phyloP scores from a whole-genome alignment of 2,113 vertebrate genomes.

The Platanista minor region DNA sequence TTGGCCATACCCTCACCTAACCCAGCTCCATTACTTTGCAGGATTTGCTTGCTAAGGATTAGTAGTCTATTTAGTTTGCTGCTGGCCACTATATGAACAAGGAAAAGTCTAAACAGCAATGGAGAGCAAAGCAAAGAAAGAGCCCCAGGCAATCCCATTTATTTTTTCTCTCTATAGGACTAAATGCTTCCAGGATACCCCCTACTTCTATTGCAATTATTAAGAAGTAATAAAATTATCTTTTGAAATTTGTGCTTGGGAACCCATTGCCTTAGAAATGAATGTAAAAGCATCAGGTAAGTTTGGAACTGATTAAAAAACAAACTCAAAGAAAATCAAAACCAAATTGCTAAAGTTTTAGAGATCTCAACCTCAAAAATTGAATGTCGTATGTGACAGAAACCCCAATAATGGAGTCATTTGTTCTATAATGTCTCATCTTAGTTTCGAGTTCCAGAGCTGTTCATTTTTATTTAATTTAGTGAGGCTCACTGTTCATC shows the following conservation, averaged over 20 bases:
- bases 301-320: background rate
- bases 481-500: background rate
- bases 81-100: background rate
- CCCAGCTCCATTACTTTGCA: background rate
- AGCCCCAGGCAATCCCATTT: background rate
- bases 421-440: background rate
- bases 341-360: background rate
- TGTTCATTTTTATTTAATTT: background rate
- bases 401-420: background rate
- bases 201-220: background rate
- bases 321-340: slow-evolving; percentile 28
- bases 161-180: background rate
- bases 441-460: background rate
- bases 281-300: background rate
- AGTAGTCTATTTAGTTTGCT: background rate
- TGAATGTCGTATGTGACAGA: background rate
- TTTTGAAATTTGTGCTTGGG: background rate
- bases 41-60: background rate
- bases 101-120: background rate
- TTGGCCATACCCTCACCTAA: background rate
- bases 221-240: background rate
- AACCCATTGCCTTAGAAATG: background rate
- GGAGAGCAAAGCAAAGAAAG: background rate
- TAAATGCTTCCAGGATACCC: background rate
- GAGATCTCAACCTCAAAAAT: background rate